phyloP scores from a whole-genome alignment of 2,888 invertebrate species.

The Pinctada fucata region DNA sequence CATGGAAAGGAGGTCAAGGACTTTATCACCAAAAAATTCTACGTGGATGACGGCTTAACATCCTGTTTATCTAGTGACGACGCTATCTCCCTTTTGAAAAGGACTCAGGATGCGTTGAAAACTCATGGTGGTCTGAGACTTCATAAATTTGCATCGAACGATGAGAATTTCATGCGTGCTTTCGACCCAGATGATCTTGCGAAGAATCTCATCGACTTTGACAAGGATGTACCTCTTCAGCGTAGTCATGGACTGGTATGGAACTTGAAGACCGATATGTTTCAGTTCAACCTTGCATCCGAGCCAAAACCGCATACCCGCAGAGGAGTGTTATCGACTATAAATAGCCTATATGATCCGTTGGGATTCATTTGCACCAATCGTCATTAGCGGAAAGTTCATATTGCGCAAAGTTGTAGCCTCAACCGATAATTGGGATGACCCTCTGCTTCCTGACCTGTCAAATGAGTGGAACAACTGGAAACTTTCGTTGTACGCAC shows the following conservation, averaged over 20 bases:
- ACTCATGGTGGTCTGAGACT: constrained; percentile 29
- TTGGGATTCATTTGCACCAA: constrained; percentile 34
- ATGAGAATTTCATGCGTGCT: constrained; percentile 28
- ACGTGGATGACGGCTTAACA: constrained; percentile 43
- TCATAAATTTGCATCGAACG: constrained; percentile 44
- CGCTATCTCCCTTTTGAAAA: constrained; percentile 28
- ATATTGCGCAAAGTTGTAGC: too few relatives aligned
- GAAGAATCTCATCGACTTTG: constrained; percentile 25
- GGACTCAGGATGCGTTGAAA: constrained; percentile 33
- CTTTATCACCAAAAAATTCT: constrained; percentile 37
- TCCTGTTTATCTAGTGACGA: constrained; percentile 22
- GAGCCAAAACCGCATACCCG: constrained; percentile 27
- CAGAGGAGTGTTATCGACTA: constrained; percentile 28
- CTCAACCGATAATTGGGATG: too few relatives aligned
- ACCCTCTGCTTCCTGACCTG: too few relatives aligned
- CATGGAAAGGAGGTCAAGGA: too few relatives aligned
- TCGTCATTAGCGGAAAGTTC: too few relatives aligned
- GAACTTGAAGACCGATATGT: constrained; percentile 29
- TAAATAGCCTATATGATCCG: constrained; percentile 40
- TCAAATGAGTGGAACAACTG: too few relatives aligned
- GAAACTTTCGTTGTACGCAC: too few relatives aligned
- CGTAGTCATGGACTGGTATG: constrained; percentile 33
- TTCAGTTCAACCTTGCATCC: constrained; percentile 18
- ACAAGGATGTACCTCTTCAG: constrained; percentile 19
- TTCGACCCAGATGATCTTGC: constrained; percentile 37